phyloP scores from a whole-genome alignment of 2,888 invertebrate species.

The Machimus atricapillus region DNA sequence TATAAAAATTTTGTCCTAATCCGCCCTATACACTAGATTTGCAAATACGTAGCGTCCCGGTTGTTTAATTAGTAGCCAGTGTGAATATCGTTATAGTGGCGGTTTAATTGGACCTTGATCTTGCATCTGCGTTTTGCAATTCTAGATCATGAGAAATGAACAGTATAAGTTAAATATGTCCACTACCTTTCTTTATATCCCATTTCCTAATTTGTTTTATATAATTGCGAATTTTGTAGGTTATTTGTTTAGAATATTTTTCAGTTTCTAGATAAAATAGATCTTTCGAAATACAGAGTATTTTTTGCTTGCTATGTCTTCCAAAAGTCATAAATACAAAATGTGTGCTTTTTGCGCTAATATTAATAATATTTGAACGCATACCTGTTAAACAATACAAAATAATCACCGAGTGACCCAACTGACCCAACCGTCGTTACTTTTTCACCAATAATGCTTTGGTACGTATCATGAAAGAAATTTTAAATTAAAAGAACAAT shows the following conservation, averaged over 20 bases:
- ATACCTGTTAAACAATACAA: slow-evolving; percentile 20
- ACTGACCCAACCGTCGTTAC: slow-evolving; percentile 21
- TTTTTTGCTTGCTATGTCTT: neutral
- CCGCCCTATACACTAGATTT: no score
- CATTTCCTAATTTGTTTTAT: neutral
- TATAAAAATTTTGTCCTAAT: no score
- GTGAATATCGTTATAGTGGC: no score
- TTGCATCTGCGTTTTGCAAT: no score
- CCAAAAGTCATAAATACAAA: neutral
- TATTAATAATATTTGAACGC: neutral
- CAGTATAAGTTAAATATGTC: no score
- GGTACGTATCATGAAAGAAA: slow-evolving; percentile 27
- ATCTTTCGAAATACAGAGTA: neutral
- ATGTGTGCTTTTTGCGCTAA: neutral
- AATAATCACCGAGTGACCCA: slow-evolving; percentile 10
- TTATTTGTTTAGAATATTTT: neutral
- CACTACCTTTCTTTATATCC: no score
- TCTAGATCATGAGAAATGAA: no score
- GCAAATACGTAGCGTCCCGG: no score
- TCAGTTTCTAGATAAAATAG: neutral
- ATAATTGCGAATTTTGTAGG: neutral
- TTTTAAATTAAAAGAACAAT: slow-evolving; percentile 8
- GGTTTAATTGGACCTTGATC: no score
- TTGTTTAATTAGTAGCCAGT: no score
- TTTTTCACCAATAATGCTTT: slow-evolving; percentile 1